Evolutionary conservation across 1,140 invertebrate genomes (phyloP).

Genomic region (Sweltsa coloradensis): DNA sequence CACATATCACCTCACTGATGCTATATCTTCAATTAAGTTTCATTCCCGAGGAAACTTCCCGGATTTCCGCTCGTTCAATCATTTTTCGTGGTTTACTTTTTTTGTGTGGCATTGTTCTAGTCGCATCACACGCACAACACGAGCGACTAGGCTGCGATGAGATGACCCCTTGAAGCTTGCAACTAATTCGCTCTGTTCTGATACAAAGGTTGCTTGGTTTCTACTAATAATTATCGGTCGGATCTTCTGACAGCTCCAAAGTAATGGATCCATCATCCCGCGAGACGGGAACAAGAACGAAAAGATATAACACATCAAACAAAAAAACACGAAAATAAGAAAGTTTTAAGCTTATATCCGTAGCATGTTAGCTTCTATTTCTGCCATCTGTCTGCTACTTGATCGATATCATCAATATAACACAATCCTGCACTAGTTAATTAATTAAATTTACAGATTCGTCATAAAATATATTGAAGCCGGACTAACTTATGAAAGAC

Average conservation of each 20-base stretch:
- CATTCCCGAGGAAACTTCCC: too few relatives aligned
- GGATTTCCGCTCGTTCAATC: too few relatives aligned
- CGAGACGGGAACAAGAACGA: slow-evolving; percentile 3
- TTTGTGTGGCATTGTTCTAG: neutral
- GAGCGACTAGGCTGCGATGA: neutral
- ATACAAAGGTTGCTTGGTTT: slow-evolving; percentile 7
- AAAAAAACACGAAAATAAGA: too few relatives aligned
- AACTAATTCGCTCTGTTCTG: slow-evolving; percentile 7
- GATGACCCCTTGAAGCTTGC: slow-evolving; percentile 4
- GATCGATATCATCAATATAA: too few relatives aligned
- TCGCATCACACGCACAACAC: neutral
- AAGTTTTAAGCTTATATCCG: neutral
- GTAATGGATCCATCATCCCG: slow-evolving; percentile 11
- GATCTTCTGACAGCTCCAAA: slow-evolving; percentile 4
- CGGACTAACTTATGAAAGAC: too few relatives aligned
- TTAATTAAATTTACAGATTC: too few relatives aligned
- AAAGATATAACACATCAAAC: too few relatives aligned
- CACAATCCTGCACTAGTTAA: too few relatives aligned
- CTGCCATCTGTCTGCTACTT: neutral
- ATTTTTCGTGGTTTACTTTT: too few relatives aligned
- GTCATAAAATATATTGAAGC: too few relatives aligned
- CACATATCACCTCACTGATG: too few relatives aligned
- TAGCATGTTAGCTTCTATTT: slow-evolving; percentile 1
- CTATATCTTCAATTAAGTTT: too few relatives aligned
- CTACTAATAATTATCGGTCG: slow-evolving; percentile 9